Conservation (phyloP, 1,140 invertebrate genomes). For the Tetramorium simillimum region DNA sequence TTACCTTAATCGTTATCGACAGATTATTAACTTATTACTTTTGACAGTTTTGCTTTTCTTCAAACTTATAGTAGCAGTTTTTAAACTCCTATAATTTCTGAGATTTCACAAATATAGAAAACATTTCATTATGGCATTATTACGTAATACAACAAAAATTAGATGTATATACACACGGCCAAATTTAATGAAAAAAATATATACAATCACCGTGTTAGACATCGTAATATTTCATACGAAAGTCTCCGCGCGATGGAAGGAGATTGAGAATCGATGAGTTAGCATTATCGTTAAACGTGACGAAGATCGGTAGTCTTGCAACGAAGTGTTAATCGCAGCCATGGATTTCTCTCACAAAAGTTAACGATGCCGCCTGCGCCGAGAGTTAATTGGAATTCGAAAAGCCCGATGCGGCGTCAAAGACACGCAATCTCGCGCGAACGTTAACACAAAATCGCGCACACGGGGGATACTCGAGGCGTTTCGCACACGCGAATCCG, state of each 20-base stretch:
- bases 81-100: background rate
- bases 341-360: background rate
- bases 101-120: background rate
- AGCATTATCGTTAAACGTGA: background rate
- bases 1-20: background rate
- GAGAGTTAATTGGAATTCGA: conserved; percentile 29
- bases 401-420: background rate
- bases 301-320: background rate
- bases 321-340: background rate
- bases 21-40: background rate
- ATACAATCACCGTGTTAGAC: too few relatives aligned
- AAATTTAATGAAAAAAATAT: background rate
- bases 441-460: conserved; percentile 21
- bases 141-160: background rate
- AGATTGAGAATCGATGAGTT: background rate
- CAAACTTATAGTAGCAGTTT: background rate
- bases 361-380: background rate
- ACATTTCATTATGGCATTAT: background rate
- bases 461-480: background rate
- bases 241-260: background rate
- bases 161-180: background rate
- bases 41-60: too few relatives aligned
- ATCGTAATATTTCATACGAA: background rate
- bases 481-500: conserved; percentile 7
- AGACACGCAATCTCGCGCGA: conserved; percentile 18